Evolutionary conservation across 1,140 invertebrate genomes (phyloP).

Genomic region (Drosophila watanabei): DNA sequence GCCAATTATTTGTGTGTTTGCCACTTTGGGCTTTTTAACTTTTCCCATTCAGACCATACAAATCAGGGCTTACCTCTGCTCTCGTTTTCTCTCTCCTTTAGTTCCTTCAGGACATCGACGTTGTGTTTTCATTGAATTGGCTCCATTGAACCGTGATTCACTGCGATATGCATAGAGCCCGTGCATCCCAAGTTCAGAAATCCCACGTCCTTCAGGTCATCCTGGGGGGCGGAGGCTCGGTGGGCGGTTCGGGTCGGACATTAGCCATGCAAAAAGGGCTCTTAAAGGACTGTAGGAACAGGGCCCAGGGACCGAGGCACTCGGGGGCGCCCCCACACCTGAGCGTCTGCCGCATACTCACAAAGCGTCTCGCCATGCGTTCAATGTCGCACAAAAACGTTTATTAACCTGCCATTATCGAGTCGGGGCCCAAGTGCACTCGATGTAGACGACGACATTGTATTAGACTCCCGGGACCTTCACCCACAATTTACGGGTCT

Average conservation of each 20-base stretch:
- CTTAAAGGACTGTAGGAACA: background rate
- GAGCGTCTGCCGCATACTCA: constrained; percentile 20
- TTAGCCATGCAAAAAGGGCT: constrained; percentile 42
- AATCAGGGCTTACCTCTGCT: background rate
- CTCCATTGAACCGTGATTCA: constrained; percentile 45
- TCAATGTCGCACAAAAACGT: constrained; percentile 69
- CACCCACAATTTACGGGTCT: constrained; percentile 49
- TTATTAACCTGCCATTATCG: constrained; percentile 80
- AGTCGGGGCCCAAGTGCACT: constrained; percentile 51
- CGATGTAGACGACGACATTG: constrained; percentile 48
- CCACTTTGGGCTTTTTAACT: background rate
- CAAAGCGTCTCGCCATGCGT: constrained; percentile 44
- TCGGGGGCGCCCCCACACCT: constrained; percentile 12
- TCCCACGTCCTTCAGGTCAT: constrained; percentile 28
- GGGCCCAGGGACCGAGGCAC: background rate
- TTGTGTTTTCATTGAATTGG: constrained; percentile 14
- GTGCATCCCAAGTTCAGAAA: constrained; percentile 19
- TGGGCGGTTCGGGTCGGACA: constrained; percentile 12
- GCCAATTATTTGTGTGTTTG: constrained; percentile 6
- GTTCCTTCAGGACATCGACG: background rate
- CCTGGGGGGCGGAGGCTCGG: background rate
- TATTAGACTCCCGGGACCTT: constrained; percentile 42
- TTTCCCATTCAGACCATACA: background rate
- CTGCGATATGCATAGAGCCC: constrained; percentile 15
- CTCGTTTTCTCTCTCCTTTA: background rate